A percentile compares a stretch with the other conserved stretches of the same genome.
phyloP scores from a whole-genome alignment of 2,888 invertebrate species.

The Noctuana brunneofusca region DNA sequence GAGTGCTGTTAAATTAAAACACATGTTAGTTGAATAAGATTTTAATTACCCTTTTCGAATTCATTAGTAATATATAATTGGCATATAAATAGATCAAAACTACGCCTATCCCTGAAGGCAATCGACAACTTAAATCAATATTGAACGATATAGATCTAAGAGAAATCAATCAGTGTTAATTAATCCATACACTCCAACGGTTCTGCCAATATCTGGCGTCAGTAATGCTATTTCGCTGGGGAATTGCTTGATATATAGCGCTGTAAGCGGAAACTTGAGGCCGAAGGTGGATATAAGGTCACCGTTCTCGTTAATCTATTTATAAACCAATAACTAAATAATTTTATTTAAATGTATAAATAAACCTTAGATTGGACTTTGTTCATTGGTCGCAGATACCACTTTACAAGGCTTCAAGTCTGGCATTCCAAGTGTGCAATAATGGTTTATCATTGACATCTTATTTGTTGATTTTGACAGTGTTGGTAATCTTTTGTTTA shows the following conservation, averaged over 20 bases:
- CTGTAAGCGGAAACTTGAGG: not conserved
- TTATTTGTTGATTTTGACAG: no score
- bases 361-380: no score
- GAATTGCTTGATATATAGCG: constrained; percentile 8
- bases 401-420: no score
- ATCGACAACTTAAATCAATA: not conserved
- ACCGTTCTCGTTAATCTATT: not conserved
- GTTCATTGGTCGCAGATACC: no score
- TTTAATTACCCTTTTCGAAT: no score
- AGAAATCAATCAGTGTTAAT: constrained; percentile 4
- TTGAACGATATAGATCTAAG: not conserved
- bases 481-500: no score
- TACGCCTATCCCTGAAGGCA: not conserved
- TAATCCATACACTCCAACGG: constrained; percentile 5
- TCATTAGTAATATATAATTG: no score
- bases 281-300: not conserved
- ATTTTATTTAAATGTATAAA: no score
- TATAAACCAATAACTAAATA: not conserved
- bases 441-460: no score
- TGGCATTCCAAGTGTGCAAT: no score
- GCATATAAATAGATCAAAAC: not conserved
- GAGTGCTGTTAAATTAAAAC: no score
- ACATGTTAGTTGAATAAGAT: no score
- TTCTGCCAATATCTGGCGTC: constrained; percentile 9
- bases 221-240: constrained; percentile 6